Evolutionary conservation across 2,797 vertebrate genomes (phyloP).

Genomic region (Smutsia temminckii): DNA sequence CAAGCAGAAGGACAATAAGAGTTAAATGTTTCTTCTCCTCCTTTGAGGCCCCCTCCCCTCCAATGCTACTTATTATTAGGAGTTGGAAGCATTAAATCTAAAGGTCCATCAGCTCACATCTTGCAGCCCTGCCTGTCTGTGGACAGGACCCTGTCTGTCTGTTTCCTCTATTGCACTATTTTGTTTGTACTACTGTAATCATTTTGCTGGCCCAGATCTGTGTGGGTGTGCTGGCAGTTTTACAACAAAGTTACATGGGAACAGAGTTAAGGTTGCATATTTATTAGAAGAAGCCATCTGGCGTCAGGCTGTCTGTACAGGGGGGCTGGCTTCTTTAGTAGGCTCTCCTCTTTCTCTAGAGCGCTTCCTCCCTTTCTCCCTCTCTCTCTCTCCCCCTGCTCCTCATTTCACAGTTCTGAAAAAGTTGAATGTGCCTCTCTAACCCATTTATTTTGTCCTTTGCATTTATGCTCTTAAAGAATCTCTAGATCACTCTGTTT

Average conservation of each 20-base stretch:
- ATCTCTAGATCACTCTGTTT: constrained; percentile 53
- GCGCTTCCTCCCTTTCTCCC: constrained; percentile 85
- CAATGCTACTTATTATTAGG: constrained; percentile 82
- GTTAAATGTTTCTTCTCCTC: constrained; percentile 77
- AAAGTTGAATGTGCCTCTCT: constrained; percentile 84
- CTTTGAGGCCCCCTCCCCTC: constrained; percentile 48
- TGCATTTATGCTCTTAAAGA: constrained; percentile 80
- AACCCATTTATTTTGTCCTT: constrained; percentile 84
- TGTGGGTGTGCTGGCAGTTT: constrained; percentile 99
- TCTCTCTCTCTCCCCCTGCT: constrained; percentile 63
- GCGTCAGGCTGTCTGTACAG: constrained; percentile 99
- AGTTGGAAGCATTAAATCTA: constrained; percentile 84
- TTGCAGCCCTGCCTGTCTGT: constrained; percentile 91
- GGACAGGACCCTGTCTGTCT: constrained; percentile 95
- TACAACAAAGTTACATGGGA: constrained; percentile 99
- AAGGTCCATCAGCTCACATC: constrained; percentile 90
- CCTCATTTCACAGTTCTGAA: constrained; percentile 81
- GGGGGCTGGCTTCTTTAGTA: constrained; percentile 94
- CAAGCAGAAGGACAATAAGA: constrained; percentile 73
- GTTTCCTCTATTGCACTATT: constrained; percentile 94
- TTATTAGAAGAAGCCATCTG: constrained; percentile 99
- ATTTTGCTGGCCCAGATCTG: constrained; percentile 97
- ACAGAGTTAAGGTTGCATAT: constrained; percentile 99
- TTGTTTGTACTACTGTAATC: constrained; percentile 99
- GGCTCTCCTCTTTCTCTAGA: constrained; percentile 89